These are phyloP conservation scores for Acrocera orbiculus DNA, from an alignment of 2,888 invertebrate genomes.

Conservation along the genomic window DNA sequence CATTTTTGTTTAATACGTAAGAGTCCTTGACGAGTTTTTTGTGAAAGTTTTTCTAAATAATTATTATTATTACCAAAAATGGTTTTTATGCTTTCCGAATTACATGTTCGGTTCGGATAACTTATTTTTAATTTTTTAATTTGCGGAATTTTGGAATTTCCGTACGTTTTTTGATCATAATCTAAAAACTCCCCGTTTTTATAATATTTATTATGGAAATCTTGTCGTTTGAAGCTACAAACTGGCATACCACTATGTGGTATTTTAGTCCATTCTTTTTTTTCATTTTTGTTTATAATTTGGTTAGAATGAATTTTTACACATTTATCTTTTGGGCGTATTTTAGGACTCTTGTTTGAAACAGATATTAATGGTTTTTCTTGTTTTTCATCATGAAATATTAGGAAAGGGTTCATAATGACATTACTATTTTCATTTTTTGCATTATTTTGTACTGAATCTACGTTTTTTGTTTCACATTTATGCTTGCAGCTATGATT, in stretches of 20 bases:
- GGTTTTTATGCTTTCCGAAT: too few relatives aligned
- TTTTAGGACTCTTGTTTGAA: too few relatives aligned
- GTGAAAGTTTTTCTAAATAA: conserved; percentile 27
- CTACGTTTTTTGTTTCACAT: too few relatives aligned
- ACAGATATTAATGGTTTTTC: too few relatives aligned
- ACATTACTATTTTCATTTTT: conserved; percentile 21
- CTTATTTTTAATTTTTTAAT: conserved; percentile 25
- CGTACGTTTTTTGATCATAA: too few relatives aligned
- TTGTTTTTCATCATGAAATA: conserved; percentile 22
- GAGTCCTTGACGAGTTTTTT: conserved; percentile 26
- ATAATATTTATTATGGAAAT: too few relatives aligned
- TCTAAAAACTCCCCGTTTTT: too few relatives aligned
- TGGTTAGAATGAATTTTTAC: too few relatives aligned
- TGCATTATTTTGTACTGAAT: too few relatives aligned
- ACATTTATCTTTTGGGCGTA: too few relatives aligned
- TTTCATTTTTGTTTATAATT: too few relatives aligned
- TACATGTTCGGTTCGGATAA: conserved; percentile 28
- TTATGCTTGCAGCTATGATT: too few relatives aligned
- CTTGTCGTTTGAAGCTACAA: conserved; percentile 25
- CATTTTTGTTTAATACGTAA: conserved; percentile 29
- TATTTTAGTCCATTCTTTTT: conserved; percentile 3
- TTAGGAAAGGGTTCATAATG: conserved; percentile 29
- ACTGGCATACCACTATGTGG: conserved; percentile 19
- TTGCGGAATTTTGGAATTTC: conserved; percentile 19
- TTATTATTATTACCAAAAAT: conserved; percentile 13